Evolutionary conservation across 2,797 vertebrate genomes (phyloP).

Genomic region (Nyctalus aviator): DNA sequence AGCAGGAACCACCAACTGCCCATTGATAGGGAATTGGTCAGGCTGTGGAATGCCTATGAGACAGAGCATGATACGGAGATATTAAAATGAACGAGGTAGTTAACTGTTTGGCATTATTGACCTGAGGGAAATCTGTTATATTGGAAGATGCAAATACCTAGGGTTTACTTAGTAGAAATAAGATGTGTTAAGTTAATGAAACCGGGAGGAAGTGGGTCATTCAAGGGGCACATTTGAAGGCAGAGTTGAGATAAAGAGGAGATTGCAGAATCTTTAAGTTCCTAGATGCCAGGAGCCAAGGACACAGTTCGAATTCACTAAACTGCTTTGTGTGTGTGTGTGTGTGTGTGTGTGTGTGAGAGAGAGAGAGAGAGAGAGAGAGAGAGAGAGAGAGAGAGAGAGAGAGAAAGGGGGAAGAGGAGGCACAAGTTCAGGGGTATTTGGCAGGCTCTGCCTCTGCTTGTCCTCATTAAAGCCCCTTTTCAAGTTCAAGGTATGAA

Average conservation of each 20-base stretch:
- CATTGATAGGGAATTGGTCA: background rate
- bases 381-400: no score
- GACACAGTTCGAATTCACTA: background rate
- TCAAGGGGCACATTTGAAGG: background rate
- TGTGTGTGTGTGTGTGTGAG: background rate
- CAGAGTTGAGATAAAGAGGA: background rate
- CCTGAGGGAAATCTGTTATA: slow-evolving; percentile 55
- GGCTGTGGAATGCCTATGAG: background rate
- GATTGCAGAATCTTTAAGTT: background rate
- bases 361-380: no score
- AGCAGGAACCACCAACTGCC: background rate
- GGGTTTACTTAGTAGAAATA: slow-evolving; percentile 57
- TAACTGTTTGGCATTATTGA: slow-evolving; percentile 39
- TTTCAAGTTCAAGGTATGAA: background rate
- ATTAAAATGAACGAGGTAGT: background rate
- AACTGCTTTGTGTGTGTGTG: background rate
- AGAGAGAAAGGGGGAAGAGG: fast-evolving
- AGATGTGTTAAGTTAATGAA: slow-evolving; percentile 53
- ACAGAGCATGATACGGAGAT: background rate
- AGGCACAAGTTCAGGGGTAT: background rate
- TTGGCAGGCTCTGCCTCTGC: background rate
- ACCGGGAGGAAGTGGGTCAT: background rate
- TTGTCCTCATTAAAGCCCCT: background rate
- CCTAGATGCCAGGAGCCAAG: background rate
- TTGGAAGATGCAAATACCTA: background rate